Conservation (phyloP, 2,797 vertebrate genomes). For the Acanthurus tractus region DNA sequence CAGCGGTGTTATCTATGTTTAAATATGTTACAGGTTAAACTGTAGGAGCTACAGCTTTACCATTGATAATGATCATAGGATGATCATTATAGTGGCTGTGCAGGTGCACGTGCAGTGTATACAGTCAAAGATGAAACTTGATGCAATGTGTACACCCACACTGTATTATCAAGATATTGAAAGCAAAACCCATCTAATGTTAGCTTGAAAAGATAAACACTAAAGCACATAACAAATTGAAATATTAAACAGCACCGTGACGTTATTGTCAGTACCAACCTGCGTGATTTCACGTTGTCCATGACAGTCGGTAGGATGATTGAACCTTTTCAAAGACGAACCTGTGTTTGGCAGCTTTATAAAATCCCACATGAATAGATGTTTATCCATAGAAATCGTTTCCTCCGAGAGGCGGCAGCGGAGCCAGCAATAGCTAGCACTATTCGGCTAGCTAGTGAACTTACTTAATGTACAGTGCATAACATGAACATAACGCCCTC, state of each 20-base stretch:
- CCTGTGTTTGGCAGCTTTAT: constrained; percentile 62
- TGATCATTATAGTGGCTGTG: constrained; percentile 4
- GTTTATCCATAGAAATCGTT: constrained; percentile 75
- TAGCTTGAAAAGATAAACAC: background rate
- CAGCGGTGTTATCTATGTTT: background rate
- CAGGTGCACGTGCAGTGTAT: constrained; percentile 44
- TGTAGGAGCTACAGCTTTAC: background rate
- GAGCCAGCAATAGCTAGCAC: constrained; percentile 36
- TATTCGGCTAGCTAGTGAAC: constrained; percentile 55
- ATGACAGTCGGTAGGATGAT: constrained; percentile 71
- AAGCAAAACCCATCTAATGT: background rate
- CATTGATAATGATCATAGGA: background rate
- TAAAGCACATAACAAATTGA: background rate
- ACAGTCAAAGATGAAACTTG: constrained; percentile 10
- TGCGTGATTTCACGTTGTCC: constrained; percentile 84
- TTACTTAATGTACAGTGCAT: constrained; percentile 44
- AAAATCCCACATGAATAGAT: constrained; percentile 65
- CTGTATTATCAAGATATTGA: background rate
- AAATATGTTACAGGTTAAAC: background rate
- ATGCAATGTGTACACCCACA: background rate
- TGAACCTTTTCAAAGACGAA: constrained; percentile 57
- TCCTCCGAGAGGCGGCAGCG: constrained; percentile 25
- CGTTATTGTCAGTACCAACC: constrained; percentile 71
- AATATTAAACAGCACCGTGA: background rate
- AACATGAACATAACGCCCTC: constrained; percentile 28